These are phyloP conservation scores for Magallana gigas DNA, from an alignment of 1,140 invertebrate species.

Conservation along the genomic window DNA sequence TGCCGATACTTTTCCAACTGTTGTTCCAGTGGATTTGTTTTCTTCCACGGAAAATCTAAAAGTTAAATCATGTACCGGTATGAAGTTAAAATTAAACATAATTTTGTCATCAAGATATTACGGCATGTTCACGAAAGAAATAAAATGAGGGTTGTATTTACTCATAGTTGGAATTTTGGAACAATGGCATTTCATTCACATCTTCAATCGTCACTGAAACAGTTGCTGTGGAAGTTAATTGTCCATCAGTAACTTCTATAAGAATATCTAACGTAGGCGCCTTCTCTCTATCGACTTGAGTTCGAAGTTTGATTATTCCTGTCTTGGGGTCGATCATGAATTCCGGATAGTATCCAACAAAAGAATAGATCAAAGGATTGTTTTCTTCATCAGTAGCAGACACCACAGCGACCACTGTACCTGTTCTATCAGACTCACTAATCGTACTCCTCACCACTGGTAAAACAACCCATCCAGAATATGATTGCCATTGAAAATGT, in stretches of 20 bases:
- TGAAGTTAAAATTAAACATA: too few species aligned
- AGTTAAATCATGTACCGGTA: not conserved
- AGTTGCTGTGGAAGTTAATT: conserved; percentile 50
- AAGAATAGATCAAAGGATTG: not conserved
- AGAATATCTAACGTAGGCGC: not conserved
- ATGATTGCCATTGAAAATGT: not conserved
- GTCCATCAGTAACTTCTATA: conserved; percentile 23
- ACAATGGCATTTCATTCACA: conserved; percentile 86
- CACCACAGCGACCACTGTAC: conserved; percentile 3
- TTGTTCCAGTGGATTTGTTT: conserved; percentile 39
- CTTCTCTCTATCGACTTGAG: conserved; percentile 15
- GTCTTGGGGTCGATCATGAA: conserved; percentile 44
- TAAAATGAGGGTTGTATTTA: not conserved
- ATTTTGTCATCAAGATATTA: too few species aligned
- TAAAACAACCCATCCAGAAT: not conserved
- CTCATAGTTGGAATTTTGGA: not conserved
- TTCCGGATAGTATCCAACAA: not conserved
- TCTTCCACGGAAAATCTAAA: conserved; percentile 39
- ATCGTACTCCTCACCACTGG: not conserved
- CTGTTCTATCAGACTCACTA: conserved; percentile 12
- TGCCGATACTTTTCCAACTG: conserved; percentile 52
- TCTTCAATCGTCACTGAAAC: conserved; percentile 81
- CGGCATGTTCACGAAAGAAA: too few species aligned
- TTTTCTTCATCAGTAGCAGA: conserved; percentile 34
- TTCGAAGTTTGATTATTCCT: conserved; percentile 20